Base-by-base conservation (phyloP, 2,797 vertebrate species). In the Mormyrops boulengeri region DNA sequence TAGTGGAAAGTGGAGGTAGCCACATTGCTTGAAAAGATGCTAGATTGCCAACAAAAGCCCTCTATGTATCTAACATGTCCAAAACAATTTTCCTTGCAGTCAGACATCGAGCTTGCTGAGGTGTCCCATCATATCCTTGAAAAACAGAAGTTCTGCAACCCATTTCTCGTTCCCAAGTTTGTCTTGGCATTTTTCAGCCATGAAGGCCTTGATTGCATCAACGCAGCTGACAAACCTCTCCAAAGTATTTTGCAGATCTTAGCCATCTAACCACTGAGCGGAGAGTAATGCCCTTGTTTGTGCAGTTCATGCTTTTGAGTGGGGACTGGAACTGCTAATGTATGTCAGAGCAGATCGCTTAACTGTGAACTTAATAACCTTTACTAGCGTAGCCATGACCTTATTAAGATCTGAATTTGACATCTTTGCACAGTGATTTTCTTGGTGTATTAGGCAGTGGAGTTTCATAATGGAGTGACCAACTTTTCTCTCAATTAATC, bases 381-480 rank as follows among this genome's bases (percentile, higher is more conserved):
- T 89, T 19, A 85, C 88, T 47, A 89, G 73, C 4, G 60, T 85
- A 87, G 60, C 89, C 89, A 84, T 90, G 50, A 91, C 89, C 0
- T 89, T 60, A 90, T 89, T 91, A 85, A 89, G 85, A 84, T 90
- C 86, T 30, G 89, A 90, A 85, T 91, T 91, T 88, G 85, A 91
- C 88, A 91, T 91, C 41, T 92, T 92, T 88, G 86, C 86, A 91
- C 53, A 88, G 17, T 90, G 84, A 2, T 89, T 89, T 91, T 90
- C 57, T 85, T 89, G 82, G 87, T 85, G 80, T 66, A 91, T 91
- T 60, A 89, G 90, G 53, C 89, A 88, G 73, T 86, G 55, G 6
- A 57, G 19, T n/a, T 57, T 57, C 55, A n/a, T 57, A n/a, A n/a
- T n/a, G 55, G 55, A 5, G 0, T 57, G 55, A 57, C 19, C 55